Evolutionary conservation across 2,888 invertebrate genomes (phyloP).

Genomic region (Lasius fuliginosus): DNA sequence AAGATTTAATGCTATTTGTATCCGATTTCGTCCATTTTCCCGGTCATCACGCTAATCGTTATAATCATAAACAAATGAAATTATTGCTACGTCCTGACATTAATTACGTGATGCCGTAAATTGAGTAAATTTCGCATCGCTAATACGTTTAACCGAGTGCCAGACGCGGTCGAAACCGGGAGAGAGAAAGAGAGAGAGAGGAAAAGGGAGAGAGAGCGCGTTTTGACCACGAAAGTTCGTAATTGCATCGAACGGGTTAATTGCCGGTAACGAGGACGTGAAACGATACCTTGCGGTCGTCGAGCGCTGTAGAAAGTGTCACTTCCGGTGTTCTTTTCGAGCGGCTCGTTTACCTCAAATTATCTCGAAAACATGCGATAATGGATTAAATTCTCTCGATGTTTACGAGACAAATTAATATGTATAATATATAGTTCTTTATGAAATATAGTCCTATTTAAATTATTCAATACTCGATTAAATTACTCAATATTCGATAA

Average conservation of each 20-base stretch:
- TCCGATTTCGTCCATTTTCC: conserved; percentile 48
- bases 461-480: conserved; percentile 10
- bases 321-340: conserved; percentile 29
- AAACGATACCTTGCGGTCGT: conserved; percentile 70
- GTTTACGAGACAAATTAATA: conserved; percentile 25
- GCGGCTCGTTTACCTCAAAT: conserved; percentile 20
- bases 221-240: conserved; percentile 76
- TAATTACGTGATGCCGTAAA: conserved; percentile 72
- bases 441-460: not conserved
- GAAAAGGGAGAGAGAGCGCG: conserved; percentile 18
- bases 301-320: conserved; percentile 35
- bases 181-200: not conserved
- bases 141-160: conserved; percentile 69
- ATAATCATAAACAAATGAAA: conserved; percentile 72
- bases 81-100: conserved; percentile 71
- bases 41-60: conserved; percentile 50
- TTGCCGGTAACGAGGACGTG: conserved; percentile 72
- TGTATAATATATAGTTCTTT: not conserved
- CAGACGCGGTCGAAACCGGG: conserved; percentile 66
- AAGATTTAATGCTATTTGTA: conserved; percentile 50
- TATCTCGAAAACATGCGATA: conserved; percentile 26
- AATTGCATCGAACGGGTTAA: conserved; percentile 75
- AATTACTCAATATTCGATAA: conserved; percentile 19
- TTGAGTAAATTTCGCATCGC: conserved; percentile 69
- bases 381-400: conserved; percentile 29